These are phyloP conservation scores for Nowickia ferox DNA, from an alignment of 2,888 invertebrate species.

Conservation along the genomic window DNA sequence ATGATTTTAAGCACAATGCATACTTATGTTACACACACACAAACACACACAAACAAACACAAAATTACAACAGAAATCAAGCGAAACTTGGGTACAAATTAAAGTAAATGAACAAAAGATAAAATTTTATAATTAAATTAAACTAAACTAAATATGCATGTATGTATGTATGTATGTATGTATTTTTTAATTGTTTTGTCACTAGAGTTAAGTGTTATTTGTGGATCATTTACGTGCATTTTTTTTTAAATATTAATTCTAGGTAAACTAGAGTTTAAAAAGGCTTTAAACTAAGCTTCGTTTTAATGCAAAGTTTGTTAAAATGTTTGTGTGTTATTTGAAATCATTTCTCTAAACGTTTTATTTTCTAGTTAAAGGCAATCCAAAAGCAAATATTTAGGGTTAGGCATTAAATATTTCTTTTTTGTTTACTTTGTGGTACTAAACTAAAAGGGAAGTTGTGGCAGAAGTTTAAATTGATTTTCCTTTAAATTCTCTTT, in stretches of 20 bases:
- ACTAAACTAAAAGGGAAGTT: constrained; percentile 67
- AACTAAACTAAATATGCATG: neutral
- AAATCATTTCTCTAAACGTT: constrained; percentile 14
- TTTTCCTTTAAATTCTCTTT: constrained; percentile 40
- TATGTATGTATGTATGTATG: no score
- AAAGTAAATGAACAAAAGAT: constrained; percentile 15
- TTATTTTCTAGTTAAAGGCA: constrained; percentile 11
- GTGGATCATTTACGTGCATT: constrained; percentile 32
- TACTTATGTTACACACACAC: constrained; percentile 10
- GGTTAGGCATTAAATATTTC: constrained; percentile 48
- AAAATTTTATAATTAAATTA: constrained; percentile 4
- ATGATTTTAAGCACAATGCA: constrained; percentile 17
- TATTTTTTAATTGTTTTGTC: neutral
- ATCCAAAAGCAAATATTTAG: constrained; percentile 62
- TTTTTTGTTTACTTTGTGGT: constrained; percentile 6
- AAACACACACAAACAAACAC: constrained; percentile 59
- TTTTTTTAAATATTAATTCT: constrained; percentile 31
- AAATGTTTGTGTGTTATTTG: constrained; percentile 69
- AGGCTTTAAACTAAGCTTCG: neutral
- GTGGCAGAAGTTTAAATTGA: constrained; percentile 13
- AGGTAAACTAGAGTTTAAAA: neutral
- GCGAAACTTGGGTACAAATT: constrained; percentile 10
- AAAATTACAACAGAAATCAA: constrained; percentile 64
- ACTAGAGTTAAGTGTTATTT: constrained; percentile 26
- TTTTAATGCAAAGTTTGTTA: constrained; percentile 49